phyloP scores from a whole-genome alignment of 2,888 invertebrate genomes.

The Pseudococcus longispinus region DNA sequence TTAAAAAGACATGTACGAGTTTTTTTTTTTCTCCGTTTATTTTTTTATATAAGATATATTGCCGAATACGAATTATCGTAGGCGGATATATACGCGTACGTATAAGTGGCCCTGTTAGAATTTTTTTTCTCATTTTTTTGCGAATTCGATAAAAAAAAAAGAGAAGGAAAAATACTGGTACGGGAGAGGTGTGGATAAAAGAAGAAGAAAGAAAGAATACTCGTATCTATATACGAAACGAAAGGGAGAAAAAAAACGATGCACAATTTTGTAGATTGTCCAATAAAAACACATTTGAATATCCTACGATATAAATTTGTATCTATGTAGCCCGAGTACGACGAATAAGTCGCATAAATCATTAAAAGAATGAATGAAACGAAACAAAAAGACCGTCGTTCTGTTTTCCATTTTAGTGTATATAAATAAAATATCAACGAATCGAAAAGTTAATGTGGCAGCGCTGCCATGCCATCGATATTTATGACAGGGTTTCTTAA shows the following conservation, averaged over 20 bases:
- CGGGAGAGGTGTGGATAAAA: neutral
- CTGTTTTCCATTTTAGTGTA: conserved; percentile 31
- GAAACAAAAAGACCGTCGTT: conserved; percentile 39
- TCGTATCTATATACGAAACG: neutral
- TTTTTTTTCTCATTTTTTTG: conserved; percentile 2
- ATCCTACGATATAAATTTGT: conserved; percentile 50
- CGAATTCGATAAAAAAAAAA: neutral
- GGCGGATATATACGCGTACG: neutral
- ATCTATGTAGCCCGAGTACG: neutral
- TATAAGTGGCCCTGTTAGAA: conserved; percentile 36
- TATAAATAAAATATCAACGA: conserved; percentile 33
- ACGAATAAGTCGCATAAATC: conserved; percentile 45
- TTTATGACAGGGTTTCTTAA: conserved; percentile 35
- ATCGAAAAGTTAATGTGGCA: conserved; percentile 36
- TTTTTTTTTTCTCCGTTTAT: neutral
- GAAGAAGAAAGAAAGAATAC: neutral
- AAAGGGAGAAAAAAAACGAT: neutral
- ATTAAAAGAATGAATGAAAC: conserved; percentile 45
- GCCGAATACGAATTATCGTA: conserved; percentile 39
- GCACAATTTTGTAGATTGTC: conserved; percentile 54
- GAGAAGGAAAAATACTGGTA: neutral
- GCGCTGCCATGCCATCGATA: neutral
- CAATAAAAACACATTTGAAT: conserved; percentile 56
- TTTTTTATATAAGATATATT: conserved; percentile 6
- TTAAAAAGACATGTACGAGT: neutral